Evolutionary conservation across 2,797 vertebrate genomes (phyloP), one percentile per base, ranked within the genome.

Genomic region (Labroides dimidiatus): DNA sequence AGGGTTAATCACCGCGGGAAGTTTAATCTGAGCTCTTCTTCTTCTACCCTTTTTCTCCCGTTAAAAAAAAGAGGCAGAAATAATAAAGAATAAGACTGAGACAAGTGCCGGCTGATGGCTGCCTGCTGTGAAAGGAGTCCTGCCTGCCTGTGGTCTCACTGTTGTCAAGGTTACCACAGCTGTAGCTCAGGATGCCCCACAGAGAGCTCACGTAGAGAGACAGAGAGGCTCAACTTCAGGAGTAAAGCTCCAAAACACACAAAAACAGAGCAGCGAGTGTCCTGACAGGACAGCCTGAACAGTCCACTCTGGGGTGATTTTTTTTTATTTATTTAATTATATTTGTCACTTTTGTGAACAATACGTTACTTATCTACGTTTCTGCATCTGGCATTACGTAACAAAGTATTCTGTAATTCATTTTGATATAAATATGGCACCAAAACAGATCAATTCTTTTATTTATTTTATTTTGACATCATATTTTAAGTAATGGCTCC

Each of bases 121-220:
- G 62, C 60, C 16, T 55, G 77, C 61, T 54, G 66, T 2, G 61
- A 52, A 51, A 62, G n/a, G 49, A 62, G 71, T 75, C 68, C 81
- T 59, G 87, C 2, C 71, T 75, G 82, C 74, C 78, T 39, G 64
- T 50, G 63, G 79, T 82, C 82, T 50, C 41, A 71, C 74, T 62
- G 91, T 93, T 92, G 91, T 90, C 92, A 90, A 86, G 92, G 92
- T 92, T 90, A 93, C 92, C 73, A 69, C 79, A 81, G 87, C 86
- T 76, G 81, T 53, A 88, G 57, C 71, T 62, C 64, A 61, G 72
- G 80, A 86, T 77, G 81, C 65, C 72, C 79, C 51, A 45, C 68
- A 45, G 65, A 62, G 56, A 60, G 57, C 47, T 48, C 67, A 58
- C 47, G 50, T 42, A 16, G 41, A 59, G 33, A 55, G 49, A 60